These are phyloP conservation scores for Scomber colias DNA, from an alignment of 2,113 vertebrate species.

Conservation along the genomic window DNA sequence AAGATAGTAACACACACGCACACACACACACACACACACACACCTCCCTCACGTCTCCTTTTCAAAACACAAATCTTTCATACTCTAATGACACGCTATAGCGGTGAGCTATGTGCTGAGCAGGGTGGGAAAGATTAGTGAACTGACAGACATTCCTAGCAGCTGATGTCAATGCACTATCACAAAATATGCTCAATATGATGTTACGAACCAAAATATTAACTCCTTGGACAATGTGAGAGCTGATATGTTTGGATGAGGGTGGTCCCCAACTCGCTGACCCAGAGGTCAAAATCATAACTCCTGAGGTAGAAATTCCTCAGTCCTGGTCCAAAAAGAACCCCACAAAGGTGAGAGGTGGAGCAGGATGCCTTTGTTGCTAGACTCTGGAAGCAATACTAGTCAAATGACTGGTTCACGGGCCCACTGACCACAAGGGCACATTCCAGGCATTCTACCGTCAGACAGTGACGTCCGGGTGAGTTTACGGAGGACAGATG, in stretches of 20 bases:
- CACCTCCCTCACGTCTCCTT: slow-evolving; percentile 63
- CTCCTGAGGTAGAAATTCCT: slow-evolving; percentile 70
- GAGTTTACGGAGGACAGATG: slow-evolving; percentile 71
- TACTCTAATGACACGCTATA: slow-evolving; percentile 71
- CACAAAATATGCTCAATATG: slow-evolving; percentile 68
- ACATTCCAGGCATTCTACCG: slow-evolving; percentile 73
- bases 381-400: slow-evolving; percentile 47
- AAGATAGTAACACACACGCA: slow-evolving; percentile 61
- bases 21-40: slow-evolving; percentile 36
- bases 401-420: slow-evolving; percentile 38
- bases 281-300: slow-evolving; percentile 62
- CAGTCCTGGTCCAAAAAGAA: slow-evolving; percentile 36
- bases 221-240: slow-evolving; percentile 65
- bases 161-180: slow-evolving; percentile 77
- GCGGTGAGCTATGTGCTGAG: slow-evolving; percentile 49
- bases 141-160: slow-evolving; percentile 80
- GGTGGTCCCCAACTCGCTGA: slow-evolving; percentile 73
- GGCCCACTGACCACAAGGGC: slow-evolving; percentile 60
- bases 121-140: slow-evolving; percentile 75
- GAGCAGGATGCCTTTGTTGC: slow-evolving; percentile 54
- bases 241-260: slow-evolving; percentile 73
- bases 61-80: slow-evolving; percentile 78
- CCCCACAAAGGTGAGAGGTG: slow-evolving; percentile 55
- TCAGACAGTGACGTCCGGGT: slow-evolving; percentile 56
- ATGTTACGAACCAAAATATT: slow-evolving; percentile 72